phyloP scores from a whole-genome alignment of 2,797 vertebrate species.

The Sebastes matsubarae region DNA sequence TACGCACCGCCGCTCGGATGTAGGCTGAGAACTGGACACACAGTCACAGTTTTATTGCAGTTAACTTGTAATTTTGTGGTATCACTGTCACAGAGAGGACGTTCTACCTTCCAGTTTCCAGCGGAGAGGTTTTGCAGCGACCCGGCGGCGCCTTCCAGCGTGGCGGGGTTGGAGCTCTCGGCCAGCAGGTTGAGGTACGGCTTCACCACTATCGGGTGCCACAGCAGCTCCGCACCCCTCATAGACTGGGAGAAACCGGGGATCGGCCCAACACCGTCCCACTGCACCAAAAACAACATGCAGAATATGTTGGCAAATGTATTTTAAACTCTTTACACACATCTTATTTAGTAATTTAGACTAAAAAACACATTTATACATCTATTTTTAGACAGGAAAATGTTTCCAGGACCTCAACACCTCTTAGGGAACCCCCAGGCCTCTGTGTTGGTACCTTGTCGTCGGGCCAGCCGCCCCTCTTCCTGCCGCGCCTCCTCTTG shows the following conservation, averaged over 20 bases:
- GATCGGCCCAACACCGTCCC: constrained; percentile 93
- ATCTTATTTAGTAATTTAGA: neutral
- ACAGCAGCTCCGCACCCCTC: constrained; percentile 95
- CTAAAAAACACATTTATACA: neutral
- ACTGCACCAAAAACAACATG: constrained; percentile 76
- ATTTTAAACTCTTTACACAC: neutral
- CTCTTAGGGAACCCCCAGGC: accelerated
- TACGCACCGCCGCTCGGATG: constrained; percentile 94
- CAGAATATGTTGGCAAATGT: neutral
- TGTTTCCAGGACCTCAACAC: accelerated
- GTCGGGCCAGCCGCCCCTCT: constrained; percentile 90
- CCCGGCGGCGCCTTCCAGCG: constrained; percentile 95
- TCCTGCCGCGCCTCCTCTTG: constrained; percentile 91
- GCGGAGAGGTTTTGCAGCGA: constrained; percentile 98
- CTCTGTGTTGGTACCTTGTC: constrained; percentile 84
- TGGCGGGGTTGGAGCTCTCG: constrained; percentile 97
- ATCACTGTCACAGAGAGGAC: too few relatives aligned
- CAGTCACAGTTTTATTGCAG: neutral
- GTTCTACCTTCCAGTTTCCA: constrained; percentile 94
- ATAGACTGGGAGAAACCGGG: constrained; percentile 92
- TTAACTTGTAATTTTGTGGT: neutral
- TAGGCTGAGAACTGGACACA: constrained; percentile 91
- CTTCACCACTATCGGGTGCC: constrained; percentile 97
- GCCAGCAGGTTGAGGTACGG: constrained; percentile 96
- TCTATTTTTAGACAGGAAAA: too few relatives aligned